Evolutionary conservation across 2,888 invertebrate genomes (phyloP).

Genomic region (Pseudococcus viburni): DNA sequence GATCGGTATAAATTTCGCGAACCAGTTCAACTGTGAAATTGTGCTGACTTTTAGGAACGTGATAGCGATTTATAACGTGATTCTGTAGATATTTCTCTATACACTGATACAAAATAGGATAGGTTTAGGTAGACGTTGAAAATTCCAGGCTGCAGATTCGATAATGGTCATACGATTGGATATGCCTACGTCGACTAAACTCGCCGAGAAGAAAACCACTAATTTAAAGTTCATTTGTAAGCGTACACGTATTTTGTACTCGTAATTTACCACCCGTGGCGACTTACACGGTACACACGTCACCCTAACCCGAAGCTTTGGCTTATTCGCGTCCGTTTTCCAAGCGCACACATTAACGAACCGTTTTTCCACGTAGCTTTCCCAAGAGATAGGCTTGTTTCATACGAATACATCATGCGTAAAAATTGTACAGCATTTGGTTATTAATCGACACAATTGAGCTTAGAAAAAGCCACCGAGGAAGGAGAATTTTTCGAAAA

Average conservation of each 20-base stretch:
- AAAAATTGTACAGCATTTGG: conserved; percentile 8
- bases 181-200: conserved; percentile 35
- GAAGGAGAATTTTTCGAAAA: background rate
- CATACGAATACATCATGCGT: background rate
- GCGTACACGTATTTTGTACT: conserved; percentile 36
- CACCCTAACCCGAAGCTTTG: background rate
- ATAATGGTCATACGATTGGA: background rate
- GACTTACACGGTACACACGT: background rate
- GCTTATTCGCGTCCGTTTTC: conserved; percentile 2
- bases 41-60: conserved; percentile 20
- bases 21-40: conserved; percentile 44
- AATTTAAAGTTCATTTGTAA: conserved; percentile 30
- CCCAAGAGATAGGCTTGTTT: background rate
- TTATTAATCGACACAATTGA: conserved; percentile 13
- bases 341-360: background rate
- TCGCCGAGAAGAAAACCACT: background rate
- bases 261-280: conserved; percentile 7
- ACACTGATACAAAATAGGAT: background rate
- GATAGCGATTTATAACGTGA: background rate
- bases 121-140: background rate
- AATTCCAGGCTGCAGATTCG: background rate
- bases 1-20: background rate
- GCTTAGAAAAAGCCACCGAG: background rate
- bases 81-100: background rate
- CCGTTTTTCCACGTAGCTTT: background rate